Conservation (phyloP, 2,888 invertebrate species). For the Erebia epiphron region DNA sequence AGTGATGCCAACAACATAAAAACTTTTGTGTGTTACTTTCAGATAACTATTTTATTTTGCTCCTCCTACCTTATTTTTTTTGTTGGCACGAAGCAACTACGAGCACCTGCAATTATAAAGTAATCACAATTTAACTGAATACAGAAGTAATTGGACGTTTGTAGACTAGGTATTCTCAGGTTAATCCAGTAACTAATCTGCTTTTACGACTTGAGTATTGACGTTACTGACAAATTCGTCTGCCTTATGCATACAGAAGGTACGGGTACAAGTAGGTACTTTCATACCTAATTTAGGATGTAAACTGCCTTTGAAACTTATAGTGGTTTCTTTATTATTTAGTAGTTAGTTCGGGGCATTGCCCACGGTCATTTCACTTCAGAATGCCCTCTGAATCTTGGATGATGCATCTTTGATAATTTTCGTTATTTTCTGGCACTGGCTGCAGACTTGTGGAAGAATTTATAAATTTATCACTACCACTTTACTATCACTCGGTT, state of each 20-base stretch:
- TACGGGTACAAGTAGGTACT: neutral
- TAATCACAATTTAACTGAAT: neutral
- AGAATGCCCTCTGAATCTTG: neutral
- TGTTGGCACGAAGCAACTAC: too few species aligned
- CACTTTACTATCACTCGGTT: neutral
- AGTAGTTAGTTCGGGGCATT: slow-evolving; percentile 6
- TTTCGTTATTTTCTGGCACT: neutral
- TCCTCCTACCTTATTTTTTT: too few species aligned
- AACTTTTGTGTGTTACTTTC: too few species aligned
- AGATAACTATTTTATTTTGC: too few species aligned
- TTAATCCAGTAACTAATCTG: neutral
- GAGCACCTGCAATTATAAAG: neutral
- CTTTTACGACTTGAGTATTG: neutral
- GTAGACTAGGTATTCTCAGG: too few species aligned
- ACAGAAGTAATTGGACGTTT: neutral
- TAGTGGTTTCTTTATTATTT: slow-evolving; percentile 14
- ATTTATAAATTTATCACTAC: too few species aligned
- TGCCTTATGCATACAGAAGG: slow-evolving; percentile 7
- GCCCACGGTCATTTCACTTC: slow-evolving; percentile 11
- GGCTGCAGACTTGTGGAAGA: neutral
- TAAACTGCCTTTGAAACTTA: slow-evolving; percentile 15
- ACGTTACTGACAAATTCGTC: neutral
- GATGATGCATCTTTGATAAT: neutral
- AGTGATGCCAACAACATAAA: too few species aligned
- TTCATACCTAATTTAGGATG: slow-evolving; percentile 9